Evolutionary conservation across 2,797 vertebrate species (phyloP).

Genomic region (Microctenopoma lineatum): DNA sequence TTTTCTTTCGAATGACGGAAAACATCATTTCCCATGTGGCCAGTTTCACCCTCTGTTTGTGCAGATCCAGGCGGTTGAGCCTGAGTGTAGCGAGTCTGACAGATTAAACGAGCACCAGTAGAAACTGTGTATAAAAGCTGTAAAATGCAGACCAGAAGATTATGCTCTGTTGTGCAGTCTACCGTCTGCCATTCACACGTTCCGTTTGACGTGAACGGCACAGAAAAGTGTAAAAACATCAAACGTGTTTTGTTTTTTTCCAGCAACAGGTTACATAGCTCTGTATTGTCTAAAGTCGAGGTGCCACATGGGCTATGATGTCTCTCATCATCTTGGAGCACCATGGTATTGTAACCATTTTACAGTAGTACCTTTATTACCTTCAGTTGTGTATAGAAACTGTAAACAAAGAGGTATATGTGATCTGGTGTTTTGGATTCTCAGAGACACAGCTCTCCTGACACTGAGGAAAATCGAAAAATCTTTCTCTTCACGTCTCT

Average conservation of each 20-base stretch:
- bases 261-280: slow-evolving; percentile 66
- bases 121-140: slow-evolving; percentile 84
- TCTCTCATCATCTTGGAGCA: slow-evolving; percentile 93
- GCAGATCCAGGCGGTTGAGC: slow-evolving; percentile 77
- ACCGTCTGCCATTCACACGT: slow-evolving; percentile 43
- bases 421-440: slow-evolving; percentile 91
- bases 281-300: slow-evolving; percentile 78
- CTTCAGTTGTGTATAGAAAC: slow-evolving; percentile 95
- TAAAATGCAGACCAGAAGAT: slow-evolving; percentile 78
- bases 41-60: slow-evolving; percentile 81
- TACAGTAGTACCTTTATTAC: slow-evolving; percentile 97
- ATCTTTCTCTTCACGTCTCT: slow-evolving; percentile 54
- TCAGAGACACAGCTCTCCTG: slow-evolving; percentile 89
- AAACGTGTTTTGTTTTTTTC: slow-evolving; percentile 47
- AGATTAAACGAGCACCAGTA: slow-evolving; percentile 91
- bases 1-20: slow-evolving; percentile 79
- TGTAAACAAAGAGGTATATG: slow-evolving; percentile 99
- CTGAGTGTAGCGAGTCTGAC: slow-evolving; percentile 80
- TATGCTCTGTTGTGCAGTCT: slow-evolving; percentile 58
- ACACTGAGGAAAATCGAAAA: slow-evolving; percentile 85
- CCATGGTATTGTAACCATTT: slow-evolving; percentile 95
- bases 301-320: slow-evolving; percentile 91
- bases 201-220: slow-evolving; percentile 45
- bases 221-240: slow-evolving; percentile 59
- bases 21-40: slow-evolving; percentile 87